Percentiles rank a stretch among this genome's conserved stretches.
phyloP scores from a whole-genome alignment of 2,888 invertebrate species.

The Aleiodes alternator region DNA sequence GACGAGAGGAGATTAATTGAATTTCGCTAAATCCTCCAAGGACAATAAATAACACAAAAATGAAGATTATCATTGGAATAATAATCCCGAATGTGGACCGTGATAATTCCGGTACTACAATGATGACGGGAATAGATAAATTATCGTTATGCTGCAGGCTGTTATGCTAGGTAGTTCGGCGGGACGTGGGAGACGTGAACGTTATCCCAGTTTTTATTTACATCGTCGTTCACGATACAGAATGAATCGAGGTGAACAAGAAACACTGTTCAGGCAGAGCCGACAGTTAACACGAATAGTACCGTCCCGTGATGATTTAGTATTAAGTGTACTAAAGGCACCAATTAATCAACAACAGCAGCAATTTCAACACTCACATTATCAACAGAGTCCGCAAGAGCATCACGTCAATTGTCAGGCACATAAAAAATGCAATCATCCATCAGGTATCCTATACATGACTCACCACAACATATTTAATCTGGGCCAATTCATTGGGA shows the following conservation, averaged over 20 bases:
- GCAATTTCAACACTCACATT: constrained; percentile 57
- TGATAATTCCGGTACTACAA: constrained; percentile 39
- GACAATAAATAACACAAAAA: not conserved
- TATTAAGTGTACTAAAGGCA: constrained; percentile 80
- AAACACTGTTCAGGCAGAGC: constrained; percentile 80
- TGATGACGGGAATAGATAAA: constrained; percentile 45
- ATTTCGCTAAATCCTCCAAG: not conserved
- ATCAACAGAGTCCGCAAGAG: constrained; percentile 57
- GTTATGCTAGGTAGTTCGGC: constrained; percentile 69
- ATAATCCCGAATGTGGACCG: constrained; percentile 21
- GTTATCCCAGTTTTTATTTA: constrained; percentile 66
- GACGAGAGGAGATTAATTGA: not conserved
- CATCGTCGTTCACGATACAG: constrained; percentile 63
- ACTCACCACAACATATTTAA: not conserved
- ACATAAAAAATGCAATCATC: constrained; percentile 64
- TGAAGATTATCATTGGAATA: not conserved
- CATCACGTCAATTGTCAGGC: constrained; percentile 68
- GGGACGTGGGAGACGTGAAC: constrained; percentile 68
- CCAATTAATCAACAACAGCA: constrained; percentile 74
- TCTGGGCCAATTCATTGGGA: constrained; percentile 4
- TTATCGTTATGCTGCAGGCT: constrained; percentile 68
- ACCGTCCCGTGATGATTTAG: constrained; percentile 76
- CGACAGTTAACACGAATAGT: constrained; percentile 76
- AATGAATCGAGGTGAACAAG: constrained; percentile 82
- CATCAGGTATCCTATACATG: constrained; percentile 35